Evolutionary conservation across 2,888 invertebrate genomes (phyloP).

Genomic region (Sesia apiformis): DNA sequence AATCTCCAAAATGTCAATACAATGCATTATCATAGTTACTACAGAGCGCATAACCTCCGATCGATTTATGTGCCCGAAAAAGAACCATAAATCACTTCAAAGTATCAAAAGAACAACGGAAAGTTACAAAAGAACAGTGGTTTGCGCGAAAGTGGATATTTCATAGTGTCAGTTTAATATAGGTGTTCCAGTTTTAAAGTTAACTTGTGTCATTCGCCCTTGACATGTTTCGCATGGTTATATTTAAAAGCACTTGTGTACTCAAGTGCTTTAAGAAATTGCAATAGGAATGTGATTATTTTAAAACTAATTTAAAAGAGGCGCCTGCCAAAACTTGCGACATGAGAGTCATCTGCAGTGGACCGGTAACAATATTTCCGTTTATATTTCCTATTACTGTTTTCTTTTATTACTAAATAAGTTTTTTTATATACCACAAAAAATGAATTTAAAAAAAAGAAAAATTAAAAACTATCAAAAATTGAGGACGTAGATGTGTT

Average conservation of each 20-base stretch:
- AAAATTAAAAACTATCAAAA: too few species aligned
- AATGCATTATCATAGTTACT: conserved; percentile 55
- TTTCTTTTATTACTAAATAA: too few species aligned
- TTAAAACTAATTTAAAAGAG: conserved; percentile 18
- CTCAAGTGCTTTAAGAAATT: conserved; percentile 26
- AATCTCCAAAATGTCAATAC: conserved; percentile 66
- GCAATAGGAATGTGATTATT: conserved; percentile 18
- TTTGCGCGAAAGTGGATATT: background rate
- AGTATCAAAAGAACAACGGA: background rate
- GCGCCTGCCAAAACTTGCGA: conserved; percentile 40
- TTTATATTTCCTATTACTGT: too few species aligned
- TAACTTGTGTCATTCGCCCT: conserved; percentile 24
- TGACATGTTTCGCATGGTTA: conserved; percentile 47
- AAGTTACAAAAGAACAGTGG: background rate
- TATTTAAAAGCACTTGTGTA: conserved; percentile 28
- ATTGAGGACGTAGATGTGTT: too few species aligned
- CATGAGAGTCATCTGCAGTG: conserved; percentile 21
- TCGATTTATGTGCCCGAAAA: conserved; percentile 11
- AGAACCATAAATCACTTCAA: background rate
- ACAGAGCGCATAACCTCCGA: conserved; percentile 21
- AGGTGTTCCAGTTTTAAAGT: conserved; percentile 11
- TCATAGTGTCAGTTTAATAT: background rate
- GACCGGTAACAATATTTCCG: conserved; percentile 20
- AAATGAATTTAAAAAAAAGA: too few species aligned
- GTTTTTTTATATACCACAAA: too few species aligned